phyloP scores from a whole-genome alignment of 2,113 vertebrate species.

The Zosterops borbonicus region DNA sequence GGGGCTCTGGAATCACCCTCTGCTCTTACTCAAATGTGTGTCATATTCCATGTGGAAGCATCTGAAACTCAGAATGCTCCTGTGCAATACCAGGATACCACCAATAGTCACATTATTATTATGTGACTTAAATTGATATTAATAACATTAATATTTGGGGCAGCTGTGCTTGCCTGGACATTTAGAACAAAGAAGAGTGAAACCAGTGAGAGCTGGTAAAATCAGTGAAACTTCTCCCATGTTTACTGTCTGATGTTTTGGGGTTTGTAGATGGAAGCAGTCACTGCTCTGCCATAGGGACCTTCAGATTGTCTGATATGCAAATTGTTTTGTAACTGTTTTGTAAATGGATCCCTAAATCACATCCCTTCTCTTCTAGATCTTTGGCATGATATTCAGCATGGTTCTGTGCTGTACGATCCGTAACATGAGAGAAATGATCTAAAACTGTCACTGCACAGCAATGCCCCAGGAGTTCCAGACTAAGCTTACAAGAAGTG shows the following conservation, averaged over 20 bases:
- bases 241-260: background rate
- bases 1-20: background rate
- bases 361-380: slow-evolving; percentile 76
- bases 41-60: background rate
- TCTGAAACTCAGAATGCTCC: background rate
- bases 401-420: slow-evolving; percentile 97
- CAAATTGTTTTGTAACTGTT: background rate
- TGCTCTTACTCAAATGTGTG: background rate
- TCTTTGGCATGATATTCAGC: slow-evolving; percentile 98
- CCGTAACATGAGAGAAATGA: slow-evolving; percentile 89
- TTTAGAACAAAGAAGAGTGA: background rate
- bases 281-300: background rate
- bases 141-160: background rate
- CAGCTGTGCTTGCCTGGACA: background rate
- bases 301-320: background rate
- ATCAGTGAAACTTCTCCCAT: background rate
- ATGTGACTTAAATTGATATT: background rate
- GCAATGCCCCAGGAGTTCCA: slow-evolving; percentile 33
- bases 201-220: background rate
- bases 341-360: slow-evolving; percentile 40
- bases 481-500: slow-evolving; percentile 62
- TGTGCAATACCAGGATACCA: background rate
- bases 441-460: slow-evolving; percentile 74
- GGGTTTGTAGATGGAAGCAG: background rate
- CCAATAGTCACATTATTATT: background rate